phyloP scores from a whole-genome alignment of 2,113 vertebrate species.

The Oreochromis spilurus region DNA sequence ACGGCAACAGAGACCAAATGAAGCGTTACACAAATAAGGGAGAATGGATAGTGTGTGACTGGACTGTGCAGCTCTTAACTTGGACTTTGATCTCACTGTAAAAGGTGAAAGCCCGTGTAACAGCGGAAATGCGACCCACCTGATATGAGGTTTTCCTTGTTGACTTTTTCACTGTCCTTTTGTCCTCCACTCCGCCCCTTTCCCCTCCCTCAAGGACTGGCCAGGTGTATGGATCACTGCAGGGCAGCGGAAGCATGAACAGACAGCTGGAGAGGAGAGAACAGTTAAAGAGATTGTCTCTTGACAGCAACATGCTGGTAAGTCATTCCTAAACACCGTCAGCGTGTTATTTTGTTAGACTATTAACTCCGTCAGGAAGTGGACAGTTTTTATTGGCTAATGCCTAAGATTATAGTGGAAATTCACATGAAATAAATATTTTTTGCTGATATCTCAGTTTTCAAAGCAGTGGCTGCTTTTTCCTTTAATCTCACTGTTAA shows the following conservation, averaged over 20 bases:
- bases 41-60: not conserved
- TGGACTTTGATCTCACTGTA: slow-evolving; percentile 39
- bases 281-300: slow-evolving; percentile 79
- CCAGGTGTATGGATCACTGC: slow-evolving; percentile 53
- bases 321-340: slow-evolving; percentile 40
- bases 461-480: not conserved
- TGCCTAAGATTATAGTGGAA: not conserved
- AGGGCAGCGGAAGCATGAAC: slow-evolving; percentile 68
- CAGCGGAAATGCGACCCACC: not conserved
- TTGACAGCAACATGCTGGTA: slow-evolving; percentile 82
- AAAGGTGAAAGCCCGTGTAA: slow-evolving; percentile 6
- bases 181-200: slow-evolving; percentile 20
- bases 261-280: slow-evolving; percentile 76
- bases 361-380: not conserved
- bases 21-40: not conserved
- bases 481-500: not conserved
- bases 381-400: not conserved
- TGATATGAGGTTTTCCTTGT: slow-evolving; percentile 14
- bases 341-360: not conserved
- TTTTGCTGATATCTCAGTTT: not conserved
- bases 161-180: slow-evolving; percentile 27
- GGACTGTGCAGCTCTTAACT: not conserved
- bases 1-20: not conserved
- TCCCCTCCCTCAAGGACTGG: slow-evolving; percentile 32
- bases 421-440: not conserved